Evolutionary conservation across 1,140 invertebrate genomes (phyloP), one percentile per base, ranked within the genome.

Genomic region (Hesperophylax magnus): DNA sequence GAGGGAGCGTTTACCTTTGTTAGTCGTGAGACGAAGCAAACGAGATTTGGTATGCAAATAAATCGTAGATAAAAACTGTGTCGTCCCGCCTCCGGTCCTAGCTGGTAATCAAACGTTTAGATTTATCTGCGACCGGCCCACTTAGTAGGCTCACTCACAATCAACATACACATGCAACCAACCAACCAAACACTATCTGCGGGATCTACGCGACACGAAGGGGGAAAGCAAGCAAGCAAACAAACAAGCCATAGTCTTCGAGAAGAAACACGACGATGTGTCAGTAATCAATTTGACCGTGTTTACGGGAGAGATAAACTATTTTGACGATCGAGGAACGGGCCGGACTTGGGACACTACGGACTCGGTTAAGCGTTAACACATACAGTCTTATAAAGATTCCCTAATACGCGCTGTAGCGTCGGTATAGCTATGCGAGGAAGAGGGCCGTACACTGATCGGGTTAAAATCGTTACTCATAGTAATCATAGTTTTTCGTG

Each of bases 41-140:
- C 77, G 52, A 79, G 77, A 79, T 79, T 79, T 63, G 22, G 77
- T 79, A 79, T 72, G 77, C 77, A 79, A 79, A 79, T 79, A 69
- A 79, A 79, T 71, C 22, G 52, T 79, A 58, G 63, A 79, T 65
- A 79, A 79, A 79, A 79, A 79, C 77, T 79, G 77, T 79, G 77
- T 69, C 77, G 77, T 79, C 77, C 77, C 77, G 77, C 77, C 77
- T 69, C 65, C 53, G 65, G 77, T 52, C 67, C 63, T 72, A 69
- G 34, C 60, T 72, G 77, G 63, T 79, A 79, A 79, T 71, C 65
- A 79, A 79, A 56, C 54, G 67, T 71, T 65, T 27, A 58, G 77
- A 79, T 69, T 79, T 79, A 72, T 79, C 53, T 71, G 52, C 63
- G 65, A 52, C 52, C 77, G 77, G 77, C 77, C 77, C 77, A 79